Evolutionary conservation across 1,140 invertebrate genomes (phyloP).

Genomic region (Drosophila parvula): DNA sequence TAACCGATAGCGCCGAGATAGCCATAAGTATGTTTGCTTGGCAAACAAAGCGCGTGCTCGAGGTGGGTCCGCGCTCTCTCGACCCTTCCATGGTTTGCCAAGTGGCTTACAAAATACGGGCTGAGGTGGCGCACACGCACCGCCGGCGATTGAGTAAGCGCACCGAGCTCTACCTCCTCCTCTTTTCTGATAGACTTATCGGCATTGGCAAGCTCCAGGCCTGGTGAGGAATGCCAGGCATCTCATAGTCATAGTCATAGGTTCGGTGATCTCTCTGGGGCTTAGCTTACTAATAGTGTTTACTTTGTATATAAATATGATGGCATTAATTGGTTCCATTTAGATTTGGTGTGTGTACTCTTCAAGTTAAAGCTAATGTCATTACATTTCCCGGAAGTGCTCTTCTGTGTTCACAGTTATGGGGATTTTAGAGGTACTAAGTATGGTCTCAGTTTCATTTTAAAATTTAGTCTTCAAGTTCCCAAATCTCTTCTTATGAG

Average conservation of each 20-base stretch:
- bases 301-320: not conserved
- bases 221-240: slow-evolving; percentile 11
- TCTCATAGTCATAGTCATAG: slow-evolving; percentile 2
- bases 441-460: not conserved
- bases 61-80: too few relatives aligned
- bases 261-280: not conserved
- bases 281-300: not conserved
- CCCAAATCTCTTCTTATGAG: too few relatives aligned
- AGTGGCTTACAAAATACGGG: slow-evolving; percentile 22
- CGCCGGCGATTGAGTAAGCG: not conserved
- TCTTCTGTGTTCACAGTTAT: not conserved
- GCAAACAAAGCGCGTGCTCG: slow-evolving; percentile 20
- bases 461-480: not conserved
- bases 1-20: slow-evolving; percentile 28
- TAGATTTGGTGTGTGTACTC: not conserved
- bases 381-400: not conserved
- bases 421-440: not conserved
- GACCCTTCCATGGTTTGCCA: not conserved
- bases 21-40: not conserved
- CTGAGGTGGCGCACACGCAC: slow-evolving; percentile 12
- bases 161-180: not conserved
- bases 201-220: not conserved
- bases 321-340: slow-evolving; percentile 1
- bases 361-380: not conserved
- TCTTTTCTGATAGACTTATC: slow-evolving; percentile 16